These are phyloP conservation scores for Leptinotarsa haldemani DNA, from an alignment of 2,888 invertebrate genomes.

Conservation along the genomic window DNA sequence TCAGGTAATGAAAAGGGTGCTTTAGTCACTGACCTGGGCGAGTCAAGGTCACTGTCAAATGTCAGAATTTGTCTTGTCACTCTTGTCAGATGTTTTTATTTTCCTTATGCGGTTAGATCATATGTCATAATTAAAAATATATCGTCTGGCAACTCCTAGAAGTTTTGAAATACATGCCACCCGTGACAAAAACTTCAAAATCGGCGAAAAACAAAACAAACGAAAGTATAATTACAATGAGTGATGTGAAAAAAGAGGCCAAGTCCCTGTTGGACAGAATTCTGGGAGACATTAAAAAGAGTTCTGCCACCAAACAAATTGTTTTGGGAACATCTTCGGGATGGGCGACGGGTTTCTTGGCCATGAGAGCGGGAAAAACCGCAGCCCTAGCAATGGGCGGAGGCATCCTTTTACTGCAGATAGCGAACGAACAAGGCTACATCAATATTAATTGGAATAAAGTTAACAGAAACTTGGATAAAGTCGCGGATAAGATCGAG, in stretches of 20 bases:
- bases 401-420: constrained; percentile 31
- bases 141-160: neutral
- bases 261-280: constrained; percentile 80
- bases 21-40: neutral
- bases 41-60: neutral
- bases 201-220: constrained; percentile 53
- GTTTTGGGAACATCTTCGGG: constrained; percentile 88
- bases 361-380: constrained; percentile 32
- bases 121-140: constrained; percentile 7
- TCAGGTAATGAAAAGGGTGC: neutral
- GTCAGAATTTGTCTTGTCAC: neutral
- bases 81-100: neutral
- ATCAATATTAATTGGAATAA: constrained; percentile 30
- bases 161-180: constrained; percentile 17
- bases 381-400: constrained; percentile 29
- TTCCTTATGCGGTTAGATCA: neutral
- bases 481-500: constrained; percentile 21
- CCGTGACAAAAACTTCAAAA: constrained; percentile 33
- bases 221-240: constrained; percentile 72
- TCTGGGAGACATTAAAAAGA: constrained; percentile 84
- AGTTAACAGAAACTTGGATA: constrained; percentile 20
- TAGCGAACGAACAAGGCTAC: constrained; percentile 29
- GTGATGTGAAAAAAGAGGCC: constrained; percentile 71
- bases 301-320: constrained; percentile 88
- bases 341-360: constrained; percentile 72